Evolutionary conservation across 2,888 invertebrate species (phyloP).

Genomic region (Tetheella fluctuosa): DNA sequence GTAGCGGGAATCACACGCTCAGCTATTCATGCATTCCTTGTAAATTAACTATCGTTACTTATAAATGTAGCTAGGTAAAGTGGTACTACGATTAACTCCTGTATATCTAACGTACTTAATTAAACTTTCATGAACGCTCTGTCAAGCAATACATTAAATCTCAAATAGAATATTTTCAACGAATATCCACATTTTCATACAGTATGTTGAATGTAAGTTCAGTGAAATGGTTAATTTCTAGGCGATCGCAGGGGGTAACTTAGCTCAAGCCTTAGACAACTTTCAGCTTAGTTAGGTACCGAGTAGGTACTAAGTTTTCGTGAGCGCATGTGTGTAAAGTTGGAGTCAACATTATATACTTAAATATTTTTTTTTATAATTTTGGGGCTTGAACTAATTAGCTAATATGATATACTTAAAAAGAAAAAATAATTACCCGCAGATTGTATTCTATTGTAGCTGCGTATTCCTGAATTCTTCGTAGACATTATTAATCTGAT

Average conservation of each 20-base stretch:
- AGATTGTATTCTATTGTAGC: not conserved
- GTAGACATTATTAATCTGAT: not conserved
- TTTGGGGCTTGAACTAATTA: not conserved
- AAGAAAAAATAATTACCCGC: not conserved
- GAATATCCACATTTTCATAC: not conserved
- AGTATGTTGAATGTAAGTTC: not conserved
- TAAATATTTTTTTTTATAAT: not conserved
- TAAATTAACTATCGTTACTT: conserved; percentile 54
- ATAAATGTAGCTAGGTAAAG: conserved; percentile 27
- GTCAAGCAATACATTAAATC: not conserved
- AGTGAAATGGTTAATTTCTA: not conserved
- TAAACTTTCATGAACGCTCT: conserved; percentile 22
- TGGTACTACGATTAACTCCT: conserved; percentile 35
- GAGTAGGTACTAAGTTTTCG: not conserved
- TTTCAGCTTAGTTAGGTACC: not conserved
- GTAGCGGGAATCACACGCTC: conserved; percentile 51
- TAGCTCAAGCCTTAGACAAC: not conserved
- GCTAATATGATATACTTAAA: not conserved
- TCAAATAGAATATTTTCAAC: not conserved
- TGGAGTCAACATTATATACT: not conserved
- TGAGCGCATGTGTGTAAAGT: not conserved
- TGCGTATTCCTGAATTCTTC: not conserved
- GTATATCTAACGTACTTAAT: conserved; percentile 25
- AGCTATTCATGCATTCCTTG: conserved; percentile 62
- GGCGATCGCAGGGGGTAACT: not conserved